Percentiles rank a stretch among this genome's conserved stretches.
Evolutionary conservation across 2,888 invertebrate species (phyloP).

Genomic region (Serrognathus titanus): DNA sequence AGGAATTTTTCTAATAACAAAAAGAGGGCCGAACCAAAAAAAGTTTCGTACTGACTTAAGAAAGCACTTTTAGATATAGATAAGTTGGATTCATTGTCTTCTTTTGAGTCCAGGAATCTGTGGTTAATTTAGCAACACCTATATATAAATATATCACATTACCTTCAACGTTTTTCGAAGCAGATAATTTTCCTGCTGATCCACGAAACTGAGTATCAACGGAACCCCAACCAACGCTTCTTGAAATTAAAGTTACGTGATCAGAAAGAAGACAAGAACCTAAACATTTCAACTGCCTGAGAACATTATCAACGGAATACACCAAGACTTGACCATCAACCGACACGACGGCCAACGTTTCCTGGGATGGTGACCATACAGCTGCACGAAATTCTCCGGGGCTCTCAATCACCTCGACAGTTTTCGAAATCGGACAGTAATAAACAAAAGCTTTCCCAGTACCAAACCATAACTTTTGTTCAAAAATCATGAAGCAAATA

Average conservation of each 20-base stretch:
- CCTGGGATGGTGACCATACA: constrained; percentile 7
- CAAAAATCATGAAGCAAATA: neutral
- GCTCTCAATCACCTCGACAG: neutral
- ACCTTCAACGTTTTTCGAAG: neutral
- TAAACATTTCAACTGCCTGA: neutral
- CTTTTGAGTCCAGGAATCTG: too few species aligned
- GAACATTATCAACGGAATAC: constrained; percentile 1
- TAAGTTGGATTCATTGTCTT: too few species aligned
- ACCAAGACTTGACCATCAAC: constrained; percentile 1
- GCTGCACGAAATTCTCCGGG: neutral
- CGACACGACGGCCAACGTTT: neutral
- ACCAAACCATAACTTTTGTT: constrained; percentile 6
- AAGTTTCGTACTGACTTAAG: too few species aligned
- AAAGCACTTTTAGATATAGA: too few species aligned
- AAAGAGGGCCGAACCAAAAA: too few species aligned
- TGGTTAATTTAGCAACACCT: too few species aligned
- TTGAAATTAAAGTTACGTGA: neutral
- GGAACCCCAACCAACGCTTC: neutral
- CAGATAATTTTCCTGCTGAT: neutral
- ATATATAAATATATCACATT: neutral
- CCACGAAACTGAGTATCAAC: neutral
- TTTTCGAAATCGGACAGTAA: neutral
- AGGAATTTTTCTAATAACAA: too few species aligned
- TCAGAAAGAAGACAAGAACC: neutral
- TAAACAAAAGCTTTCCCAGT: constrained; percentile 3